A percentile compares a stretch with the other conserved stretches of the same genome.
phyloP scores from a whole-genome alignment of 1,140 invertebrate genomes.

The Heterodera schachtii region DNA sequence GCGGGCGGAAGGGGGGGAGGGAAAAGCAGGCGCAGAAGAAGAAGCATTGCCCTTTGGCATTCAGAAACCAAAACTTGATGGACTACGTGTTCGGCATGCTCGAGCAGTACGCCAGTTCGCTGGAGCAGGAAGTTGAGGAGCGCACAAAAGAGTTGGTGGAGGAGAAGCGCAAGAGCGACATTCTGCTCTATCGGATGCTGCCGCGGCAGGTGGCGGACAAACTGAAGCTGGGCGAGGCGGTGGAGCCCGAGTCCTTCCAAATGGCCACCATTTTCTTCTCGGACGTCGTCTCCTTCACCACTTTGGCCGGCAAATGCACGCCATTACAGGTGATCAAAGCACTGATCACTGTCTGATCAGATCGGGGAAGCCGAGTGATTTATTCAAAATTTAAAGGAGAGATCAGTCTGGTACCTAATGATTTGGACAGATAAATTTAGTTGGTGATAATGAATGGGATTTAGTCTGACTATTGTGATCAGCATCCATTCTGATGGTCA shows the following conservation, averaged over 20 bases:
- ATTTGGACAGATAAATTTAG: too few relatives aligned
- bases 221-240: slow-evolving; percentile 82
- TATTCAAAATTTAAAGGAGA: too few relatives aligned
- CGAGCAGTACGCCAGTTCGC: too few relatives aligned
- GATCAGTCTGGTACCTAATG: too few relatives aligned
- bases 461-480: too few relatives aligned
- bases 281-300: slow-evolving; percentile 96
- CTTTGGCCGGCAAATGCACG: slow-evolving; percentile 89
- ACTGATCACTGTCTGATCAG: too few relatives aligned
- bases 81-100: too few relatives aligned
- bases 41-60: too few relatives aligned
- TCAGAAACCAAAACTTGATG: too few relatives aligned
- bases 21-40: background rate
- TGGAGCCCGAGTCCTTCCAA: slow-evolving; percentile 91
- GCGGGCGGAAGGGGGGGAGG: slow-evolving; percentile 26
- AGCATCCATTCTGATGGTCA: background rate
- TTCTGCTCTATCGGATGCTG: slow-evolving; percentile 84
- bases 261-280: slow-evolving; percentile 94
- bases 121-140: slow-evolving; percentile 64
- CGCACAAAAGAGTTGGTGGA: slow-evolving; percentile 87
- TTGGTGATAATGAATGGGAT: too few relatives aligned
- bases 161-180: slow-evolving; percentile 92
- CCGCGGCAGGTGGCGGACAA: slow-evolving; percentile 75
- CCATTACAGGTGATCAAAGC: slow-evolving; percentile 75
- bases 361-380: too few relatives aligned